phyloP scores from a whole-genome alignment of 2,888 invertebrate species.

The Xylota sylvarum region DNA sequence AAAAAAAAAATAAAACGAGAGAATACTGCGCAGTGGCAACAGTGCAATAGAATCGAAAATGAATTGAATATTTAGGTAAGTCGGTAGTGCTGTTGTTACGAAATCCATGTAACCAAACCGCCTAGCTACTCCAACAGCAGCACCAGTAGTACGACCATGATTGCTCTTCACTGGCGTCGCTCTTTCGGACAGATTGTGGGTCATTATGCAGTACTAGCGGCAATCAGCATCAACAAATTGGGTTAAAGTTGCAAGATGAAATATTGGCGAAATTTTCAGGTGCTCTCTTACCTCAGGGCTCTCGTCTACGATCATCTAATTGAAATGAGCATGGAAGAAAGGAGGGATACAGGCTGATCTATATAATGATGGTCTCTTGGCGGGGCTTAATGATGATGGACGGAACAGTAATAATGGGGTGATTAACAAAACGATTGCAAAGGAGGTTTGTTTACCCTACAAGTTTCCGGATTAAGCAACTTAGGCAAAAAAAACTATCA shows the following conservation, averaged over 20 bases:
- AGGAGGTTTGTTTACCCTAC: constrained; percentile 18
- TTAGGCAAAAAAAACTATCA: constrained; percentile 51
- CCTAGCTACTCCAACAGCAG: constrained; percentile 18
- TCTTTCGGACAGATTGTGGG: constrained; percentile 53
- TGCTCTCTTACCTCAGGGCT: constrained; percentile 24
- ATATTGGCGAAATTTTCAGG: constrained; percentile 42
- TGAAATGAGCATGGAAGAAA: constrained; percentile 20
- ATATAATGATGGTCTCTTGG: constrained; percentile 34
- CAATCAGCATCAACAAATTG: constrained; percentile 63
- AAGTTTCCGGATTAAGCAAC: constrained; percentile 49
- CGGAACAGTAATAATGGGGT: constrained; percentile 23
- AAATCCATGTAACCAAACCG: constrained; percentile 52
- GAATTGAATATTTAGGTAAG: constrained; percentile 74
- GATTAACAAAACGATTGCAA: constrained; percentile 35
- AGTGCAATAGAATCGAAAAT: constrained; percentile 60
- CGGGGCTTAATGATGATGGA: constrained; percentile 37
- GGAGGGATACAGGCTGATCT: constrained; percentile 6
- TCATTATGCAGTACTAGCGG: constrained; percentile 49
- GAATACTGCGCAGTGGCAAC: constrained; percentile 25
- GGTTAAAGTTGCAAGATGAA: constrained; percentile 51
- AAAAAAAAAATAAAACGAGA: constrained; percentile 4
- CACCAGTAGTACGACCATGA: constrained; percentile 23
- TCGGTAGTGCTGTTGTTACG: constrained; percentile 53
- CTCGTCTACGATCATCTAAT: constrained; percentile 9
- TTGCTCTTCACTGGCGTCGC: constrained; percentile 57